Percentiles rank a stretch among this genome's conserved stretches.
phyloP scores from a whole-genome alignment of 2,797 vertebrate genomes.

The Hemitrygon akajei region DNA sequence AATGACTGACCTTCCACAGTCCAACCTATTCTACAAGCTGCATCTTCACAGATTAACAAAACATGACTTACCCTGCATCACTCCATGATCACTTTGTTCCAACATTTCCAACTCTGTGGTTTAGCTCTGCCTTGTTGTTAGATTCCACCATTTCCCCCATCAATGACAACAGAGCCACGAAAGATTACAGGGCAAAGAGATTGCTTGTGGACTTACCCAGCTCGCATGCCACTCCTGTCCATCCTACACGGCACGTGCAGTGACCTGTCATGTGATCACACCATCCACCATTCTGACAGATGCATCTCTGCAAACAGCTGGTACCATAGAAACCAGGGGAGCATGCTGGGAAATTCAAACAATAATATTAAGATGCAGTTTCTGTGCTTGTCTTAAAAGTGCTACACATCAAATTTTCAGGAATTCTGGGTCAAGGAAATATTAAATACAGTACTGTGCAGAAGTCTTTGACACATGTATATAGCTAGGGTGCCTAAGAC shows the following conservation, averaged over 20 bases:
- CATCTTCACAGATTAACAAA: no score
- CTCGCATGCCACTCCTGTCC: constrained; percentile 79
- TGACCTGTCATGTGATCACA: constrained; percentile 67
- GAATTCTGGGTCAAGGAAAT: neutral
- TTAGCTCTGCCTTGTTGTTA: no score
- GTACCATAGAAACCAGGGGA: constrained; percentile 63
- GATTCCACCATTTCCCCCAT: no score
- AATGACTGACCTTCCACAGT: no score
- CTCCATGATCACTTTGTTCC: no score
- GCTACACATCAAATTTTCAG: neutral
- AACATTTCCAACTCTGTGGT: no score
- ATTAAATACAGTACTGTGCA: no score
- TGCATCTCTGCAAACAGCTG: constrained; percentile 68
- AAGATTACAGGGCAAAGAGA: neutral
- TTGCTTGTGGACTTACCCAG: constrained; percentile 60
- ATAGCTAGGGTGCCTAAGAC: no score
- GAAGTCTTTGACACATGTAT: no score
- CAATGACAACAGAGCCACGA: no score
- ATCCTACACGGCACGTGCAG: constrained; percentile 69
- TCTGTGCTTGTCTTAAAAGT: neutral
- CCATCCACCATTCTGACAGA: constrained; percentile 73
- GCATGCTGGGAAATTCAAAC: constrained; percentile 61
- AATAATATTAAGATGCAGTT: neutral
- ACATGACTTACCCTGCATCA: no score
- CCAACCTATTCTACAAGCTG: no score